Evolutionary conservation across 1,140 invertebrate species (phyloP), one percentile per base, ranked within the genome.

Genomic region (Drosophila sucinea): DNA sequence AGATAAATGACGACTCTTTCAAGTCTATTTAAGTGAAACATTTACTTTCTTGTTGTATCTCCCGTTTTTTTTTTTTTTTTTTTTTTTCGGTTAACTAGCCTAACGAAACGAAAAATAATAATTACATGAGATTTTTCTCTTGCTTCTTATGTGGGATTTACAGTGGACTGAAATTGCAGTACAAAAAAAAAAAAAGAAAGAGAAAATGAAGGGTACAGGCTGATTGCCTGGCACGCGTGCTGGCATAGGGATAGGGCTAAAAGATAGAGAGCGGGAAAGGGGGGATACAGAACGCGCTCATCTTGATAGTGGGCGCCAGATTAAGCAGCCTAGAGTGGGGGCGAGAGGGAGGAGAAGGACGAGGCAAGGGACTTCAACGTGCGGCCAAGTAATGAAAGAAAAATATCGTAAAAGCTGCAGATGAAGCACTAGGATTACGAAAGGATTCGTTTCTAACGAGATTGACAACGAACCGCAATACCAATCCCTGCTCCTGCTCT

Each of bases 381-480:
- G 66, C 8, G 67, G 74, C 72, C 69, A 78, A 78, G 76, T 67
- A 73, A 77, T 70, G 70, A 62, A 62, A 33, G 47, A 57, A 62
- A 40, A 60, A 74, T 71, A 83, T 23, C 29, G 56, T 58, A 72
- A 87, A 78, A 83, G 77, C 80, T 78, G 84, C 84, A 87, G 73
- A 58, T 83, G 83, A 87, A 89, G 84, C 81, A 87, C 80, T 81
- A 84, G 84, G 84, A 87, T 87, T 87, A 87, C 84, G 77, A 87
- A 87, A 87, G 84, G 84, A 87, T 87, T 87, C 84, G 84, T 89
- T 87, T 89, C 85, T 87, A 87, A 87, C 84, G 84, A 87, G 84
- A 89, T 87, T 87, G 84, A 89, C 84, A 87, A 87, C 84, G 84
- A 89, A 87, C 84, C 84, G 84, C 83, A 87, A 73, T 81, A 70